Conservation (phyloP, 2,113 vertebrate genomes). For the Amia ocellicauda region DNA sequence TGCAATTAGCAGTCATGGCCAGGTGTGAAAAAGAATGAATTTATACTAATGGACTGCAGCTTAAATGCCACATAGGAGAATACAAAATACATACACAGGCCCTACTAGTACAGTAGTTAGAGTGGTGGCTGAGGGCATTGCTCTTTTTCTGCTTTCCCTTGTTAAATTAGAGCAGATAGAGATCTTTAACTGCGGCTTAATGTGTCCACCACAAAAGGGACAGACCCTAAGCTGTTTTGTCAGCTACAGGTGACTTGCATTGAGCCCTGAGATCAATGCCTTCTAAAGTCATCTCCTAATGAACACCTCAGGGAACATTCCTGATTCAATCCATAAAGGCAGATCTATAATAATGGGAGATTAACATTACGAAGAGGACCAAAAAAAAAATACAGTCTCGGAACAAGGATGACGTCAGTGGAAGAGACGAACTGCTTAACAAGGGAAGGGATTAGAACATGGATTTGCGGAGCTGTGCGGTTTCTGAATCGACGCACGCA, state of each 20-base stretch:
- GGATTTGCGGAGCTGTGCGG: not conserved
- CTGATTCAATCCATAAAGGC: not conserved
- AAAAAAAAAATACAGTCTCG: too few species aligned
- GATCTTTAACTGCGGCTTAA: too few species aligned
- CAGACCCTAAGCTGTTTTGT: not conserved
- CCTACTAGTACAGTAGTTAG: too few species aligned
- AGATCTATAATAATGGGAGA: slow-evolving; percentile 42
- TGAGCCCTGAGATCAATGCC: slow-evolving; percentile 21
- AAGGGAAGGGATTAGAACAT: slow-evolving; percentile 2
- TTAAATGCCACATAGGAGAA: too few species aligned
- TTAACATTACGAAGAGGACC: slow-evolving; percentile 27
- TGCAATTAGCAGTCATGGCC: too few species aligned
- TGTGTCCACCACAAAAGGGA: not conserved
- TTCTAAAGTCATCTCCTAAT: slow-evolving; percentile 24
- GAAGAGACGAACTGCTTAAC: not conserved
- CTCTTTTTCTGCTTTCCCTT: too few species aligned
- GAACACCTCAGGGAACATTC: slow-evolving; percentile 15
- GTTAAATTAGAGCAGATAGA: too few species aligned
- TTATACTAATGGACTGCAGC: too few species aligned
- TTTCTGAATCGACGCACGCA: not conserved
- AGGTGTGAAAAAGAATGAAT: too few species aligned
- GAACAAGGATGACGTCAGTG: not conserved
- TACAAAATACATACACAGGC: too few species aligned
- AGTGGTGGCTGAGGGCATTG: too few species aligned
- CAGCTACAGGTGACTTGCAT: slow-evolving; percentile 31